These are phyloP conservation scores for Hirundo rustica DNA, from an alignment of 2,797 vertebrate species.

Conservation along the genomic window DNA sequence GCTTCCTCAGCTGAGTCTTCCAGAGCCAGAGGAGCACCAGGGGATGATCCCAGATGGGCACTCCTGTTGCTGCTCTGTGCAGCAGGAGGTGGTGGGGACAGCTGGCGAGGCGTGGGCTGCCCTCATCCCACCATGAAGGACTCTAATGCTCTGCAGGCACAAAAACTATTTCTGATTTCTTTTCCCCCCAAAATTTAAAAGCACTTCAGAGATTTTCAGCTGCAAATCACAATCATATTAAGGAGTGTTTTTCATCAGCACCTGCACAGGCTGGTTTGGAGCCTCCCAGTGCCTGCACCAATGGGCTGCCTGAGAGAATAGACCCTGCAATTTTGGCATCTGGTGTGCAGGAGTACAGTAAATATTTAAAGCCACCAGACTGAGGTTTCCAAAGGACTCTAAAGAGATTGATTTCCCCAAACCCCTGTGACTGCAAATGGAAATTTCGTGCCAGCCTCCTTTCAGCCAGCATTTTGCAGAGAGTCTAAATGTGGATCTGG, in stretches of 20 bases:
- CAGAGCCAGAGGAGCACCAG: neutral
- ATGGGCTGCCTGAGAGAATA: neutral
- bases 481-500: neutral
- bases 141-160: neutral
- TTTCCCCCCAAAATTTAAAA: neutral
- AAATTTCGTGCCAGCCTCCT: neutral
- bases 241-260: neutral
- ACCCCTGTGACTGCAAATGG: neutral
- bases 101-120: accelerated
- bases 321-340: neutral
- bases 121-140: accelerated
- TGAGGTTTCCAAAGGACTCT: conserved; percentile 15
- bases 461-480: conserved; percentile 1
- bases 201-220: neutral
- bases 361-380: conserved; percentile 5
- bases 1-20: neutral
- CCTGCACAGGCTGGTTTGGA: neutral
- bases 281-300: neutral
- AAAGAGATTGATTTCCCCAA: conserved; percentile 14
- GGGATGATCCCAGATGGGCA: neutral
- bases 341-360: neutral
- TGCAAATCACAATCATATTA: neutral
- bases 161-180: neutral
- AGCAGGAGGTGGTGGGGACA: neutral
- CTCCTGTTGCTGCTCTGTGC: neutral